Evolutionary conservation across 2,888 invertebrate species (phyloP).

Genomic region (Ichneumon xanthorius): DNA sequence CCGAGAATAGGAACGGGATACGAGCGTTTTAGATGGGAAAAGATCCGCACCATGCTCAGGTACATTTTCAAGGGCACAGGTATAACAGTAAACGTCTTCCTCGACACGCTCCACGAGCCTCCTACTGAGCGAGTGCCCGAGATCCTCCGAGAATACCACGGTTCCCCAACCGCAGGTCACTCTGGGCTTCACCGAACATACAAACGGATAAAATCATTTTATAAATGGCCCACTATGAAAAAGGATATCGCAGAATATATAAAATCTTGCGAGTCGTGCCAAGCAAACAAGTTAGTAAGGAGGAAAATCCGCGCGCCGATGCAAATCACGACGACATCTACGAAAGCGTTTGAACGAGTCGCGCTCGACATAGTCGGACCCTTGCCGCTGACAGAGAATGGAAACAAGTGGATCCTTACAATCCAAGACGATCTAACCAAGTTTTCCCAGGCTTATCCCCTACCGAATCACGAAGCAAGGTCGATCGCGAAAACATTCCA

Average conservation of each 20-base stretch:
- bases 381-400: constrained; percentile 37
- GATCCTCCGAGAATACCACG: constrained; percentile 57
- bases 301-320: constrained; percentile 60
- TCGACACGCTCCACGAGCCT: constrained; percentile 37
- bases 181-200: constrained; percentile 66
- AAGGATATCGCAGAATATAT: constrained; percentile 69
- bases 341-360: constrained; percentile 1
- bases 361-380: neutral
- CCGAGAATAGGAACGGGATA: constrained; percentile 35
- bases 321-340: neutral
- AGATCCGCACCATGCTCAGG: constrained; percentile 45
- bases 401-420: constrained; percentile 78
- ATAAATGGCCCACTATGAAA: constrained; percentile 72
- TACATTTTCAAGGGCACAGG: constrained; percentile 45
- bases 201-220: constrained; percentile 60
- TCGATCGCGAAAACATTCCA: constrained; percentile 76
- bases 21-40: constrained; percentile 46
- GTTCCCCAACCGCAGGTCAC: constrained; percentile 58
- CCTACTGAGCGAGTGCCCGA: constrained; percentile 25
- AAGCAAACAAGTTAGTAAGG: constrained; percentile 75
- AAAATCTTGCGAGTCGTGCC: constrained; percentile 75
- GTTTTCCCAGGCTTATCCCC: constrained; percentile 68
- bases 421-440: too few relatives aligned
- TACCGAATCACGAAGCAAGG: constrained; percentile 77
- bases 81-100: constrained; percentile 28